Conservation (phyloP, 2,888 invertebrate species). For the Boloria euphrosyne region DNA sequence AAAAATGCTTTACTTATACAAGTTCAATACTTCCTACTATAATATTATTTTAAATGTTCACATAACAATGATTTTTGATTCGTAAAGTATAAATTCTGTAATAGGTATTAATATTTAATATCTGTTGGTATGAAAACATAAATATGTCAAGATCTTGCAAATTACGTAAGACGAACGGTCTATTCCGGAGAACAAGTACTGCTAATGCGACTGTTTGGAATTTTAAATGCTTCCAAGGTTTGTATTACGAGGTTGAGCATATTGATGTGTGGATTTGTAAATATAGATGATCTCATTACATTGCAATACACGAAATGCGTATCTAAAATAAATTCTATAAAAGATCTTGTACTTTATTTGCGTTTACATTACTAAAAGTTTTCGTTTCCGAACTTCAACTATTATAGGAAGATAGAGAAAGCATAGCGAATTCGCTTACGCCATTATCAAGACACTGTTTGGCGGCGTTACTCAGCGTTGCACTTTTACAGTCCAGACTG, state of each 20-base stretch:
- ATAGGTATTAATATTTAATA: neutral
- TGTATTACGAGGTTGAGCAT: slow-evolving; percentile 47
- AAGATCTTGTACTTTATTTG: neutral
- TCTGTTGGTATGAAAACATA: slow-evolving; percentile 7
- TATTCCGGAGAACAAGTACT: slow-evolving; percentile 54
- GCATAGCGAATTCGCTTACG: too few relatives aligned
- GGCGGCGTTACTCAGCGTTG: too few relatives aligned
- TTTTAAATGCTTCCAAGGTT: slow-evolving; percentile 54
- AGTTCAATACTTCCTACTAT: neutral
- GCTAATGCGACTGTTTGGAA: slow-evolving; percentile 58
- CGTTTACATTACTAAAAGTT: neutral
- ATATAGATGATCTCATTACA: slow-evolving; percentile 51
- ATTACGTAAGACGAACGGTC: slow-evolving; percentile 53
- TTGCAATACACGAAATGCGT: slow-evolving; percentile 15
- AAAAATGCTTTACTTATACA: slow-evolving; percentile 10
- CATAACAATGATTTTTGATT: too few relatives aligned
- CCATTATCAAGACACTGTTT: too few relatives aligned
- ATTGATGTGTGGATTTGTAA: slow-evolving; percentile 49
- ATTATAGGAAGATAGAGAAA: neutral
- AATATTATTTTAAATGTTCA: too few relatives aligned
- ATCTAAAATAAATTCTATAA: neutral
- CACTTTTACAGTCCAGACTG: too few relatives aligned
- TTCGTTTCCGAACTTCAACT: neutral
- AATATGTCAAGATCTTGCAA: slow-evolving; percentile 27
- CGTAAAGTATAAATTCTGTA: too few relatives aligned